These are phyloP conservation scores for Mycteria americana DNA, from an alignment of 2,797 vertebrate species.

Conservation along the genomic window DNA sequence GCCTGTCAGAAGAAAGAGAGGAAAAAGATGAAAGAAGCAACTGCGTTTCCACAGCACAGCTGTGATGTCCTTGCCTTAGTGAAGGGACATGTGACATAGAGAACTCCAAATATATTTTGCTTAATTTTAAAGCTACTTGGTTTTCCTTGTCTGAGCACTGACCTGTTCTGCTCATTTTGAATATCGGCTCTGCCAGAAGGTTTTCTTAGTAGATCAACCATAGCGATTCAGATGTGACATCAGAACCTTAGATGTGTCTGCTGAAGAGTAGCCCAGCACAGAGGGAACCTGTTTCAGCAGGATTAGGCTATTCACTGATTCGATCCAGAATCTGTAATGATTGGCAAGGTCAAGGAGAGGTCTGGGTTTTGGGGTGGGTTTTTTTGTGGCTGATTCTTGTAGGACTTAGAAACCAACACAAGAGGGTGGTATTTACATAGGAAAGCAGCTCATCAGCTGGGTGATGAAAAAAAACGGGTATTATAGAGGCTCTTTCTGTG, in stretches of 20 bases:
- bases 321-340: background rate
- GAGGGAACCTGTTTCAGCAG: background rate
- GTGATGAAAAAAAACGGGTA: background rate
- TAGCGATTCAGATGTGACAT: background rate
- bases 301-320: background rate
- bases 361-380: background rate
- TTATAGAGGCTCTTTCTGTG: background rate
- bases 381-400: background rate
- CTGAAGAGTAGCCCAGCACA: background rate
- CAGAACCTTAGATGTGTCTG: background rate
- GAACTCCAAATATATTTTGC: constrained; percentile 24
- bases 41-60: background rate
- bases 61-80: background rate
- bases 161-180: background rate
- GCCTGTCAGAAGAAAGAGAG: background rate
- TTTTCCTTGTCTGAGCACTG: background rate
- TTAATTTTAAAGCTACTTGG: background rate
- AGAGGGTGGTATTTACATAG: background rate
- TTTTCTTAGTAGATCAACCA: background rate
- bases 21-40: background rate
- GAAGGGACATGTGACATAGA: background rate
- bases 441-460: background rate
- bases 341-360: background rate
- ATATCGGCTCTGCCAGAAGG: background rate
- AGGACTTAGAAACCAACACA: background rate